Evolutionary conservation across 1,140 invertebrate species (phyloP), one percentile per base, ranked within the genome.

Genomic region (Phortica variegata): DNA sequence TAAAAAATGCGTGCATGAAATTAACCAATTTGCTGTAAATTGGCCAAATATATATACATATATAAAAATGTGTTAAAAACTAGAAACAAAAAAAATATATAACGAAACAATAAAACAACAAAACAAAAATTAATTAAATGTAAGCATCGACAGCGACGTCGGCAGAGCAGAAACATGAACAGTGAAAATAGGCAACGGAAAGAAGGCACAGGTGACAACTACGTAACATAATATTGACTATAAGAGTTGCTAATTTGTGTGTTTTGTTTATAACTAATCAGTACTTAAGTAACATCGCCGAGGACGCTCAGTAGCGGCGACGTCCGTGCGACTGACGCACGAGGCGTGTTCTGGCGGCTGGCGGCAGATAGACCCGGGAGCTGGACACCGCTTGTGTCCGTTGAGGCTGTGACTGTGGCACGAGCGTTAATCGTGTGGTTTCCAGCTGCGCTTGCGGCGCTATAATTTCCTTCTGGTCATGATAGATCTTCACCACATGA

Each of bases 251-350:
- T n/a, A n/a, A n/a, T n/a, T n/a, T n/a, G n/a, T n/a, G n/a, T n/a
- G n/a, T n/a, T n/a, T 8, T 37, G 45, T 52, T 57, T 50, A 70
- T 34, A 66, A 60, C 68, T 71, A 71, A 71, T 71, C 68, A 72
- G 68, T 71, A 55, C 66, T 65, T 42, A 52, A 47, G 44, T 41
- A 10, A 21, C 8, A 19, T 31, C 9, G 17, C 3, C 8, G 6
- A 7, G 21, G 17, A 3, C n/a, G 15, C 12, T 9, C 13, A 19
- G 42, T 33, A 61, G 10, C 50, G 52, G n/a, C 59, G 36, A 23
- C 56, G 46, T 16, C 60, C 49, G 9, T 54, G 63, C 39, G 54
- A 19, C 19, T 61, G 48, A 9, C 63, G 56, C 39, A 66, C 41
- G 9, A 58, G 6, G 58, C 43, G 58, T 58, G 18, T 21, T 44